phyloP scores from a whole-genome alignment of 2,888 invertebrate genomes.

The Oxytorus armatus region DNA sequence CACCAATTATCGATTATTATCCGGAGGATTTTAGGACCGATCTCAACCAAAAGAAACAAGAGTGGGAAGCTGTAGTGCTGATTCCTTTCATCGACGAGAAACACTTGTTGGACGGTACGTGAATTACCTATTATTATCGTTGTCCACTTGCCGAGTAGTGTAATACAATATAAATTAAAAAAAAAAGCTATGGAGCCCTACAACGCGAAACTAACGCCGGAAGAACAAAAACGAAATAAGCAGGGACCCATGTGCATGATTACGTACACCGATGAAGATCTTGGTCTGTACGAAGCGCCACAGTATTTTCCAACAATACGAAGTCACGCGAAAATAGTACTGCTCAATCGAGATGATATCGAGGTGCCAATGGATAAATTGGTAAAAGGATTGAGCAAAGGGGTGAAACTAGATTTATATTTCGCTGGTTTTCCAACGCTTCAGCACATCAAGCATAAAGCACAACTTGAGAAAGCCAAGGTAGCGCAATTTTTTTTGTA shows the following conservation, averaged over 20 bases:
- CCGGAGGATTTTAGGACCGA: conserved; percentile 96
- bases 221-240: conserved; percentile 91
- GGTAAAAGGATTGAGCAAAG: conserved; percentile 89
- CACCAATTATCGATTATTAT: conserved; percentile 95
- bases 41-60: conserved; percentile 97
- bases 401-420: conserved; percentile 88
- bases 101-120: conserved; percentile 76
- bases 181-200: conserved; percentile 89
- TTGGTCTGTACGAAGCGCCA: conserved; percentile 87
- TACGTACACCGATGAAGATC: conserved; percentile 87
- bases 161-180: too few species aligned
- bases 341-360: conserved; percentile 86
- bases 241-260: conserved; percentile 96
- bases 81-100: conserved; percentile 97
- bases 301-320: conserved; percentile 87
- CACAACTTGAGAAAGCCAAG: conserved; percentile 83
- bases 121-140: not conserved
- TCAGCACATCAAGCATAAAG: conserved; percentile 92
- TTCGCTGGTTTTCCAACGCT: conserved; percentile 97
- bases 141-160: not conserved
- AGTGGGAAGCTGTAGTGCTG: conserved; percentile 98
- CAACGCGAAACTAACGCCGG: conserved; percentile 88
- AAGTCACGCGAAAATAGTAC: conserved; percentile 86
- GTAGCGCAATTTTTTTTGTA: too few species aligned
- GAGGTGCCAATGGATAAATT: conserved; percentile 87